phyloP scores from a whole-genome alignment of 2,797 vertebrate species.

The Myripristis jacobus region DNA sequence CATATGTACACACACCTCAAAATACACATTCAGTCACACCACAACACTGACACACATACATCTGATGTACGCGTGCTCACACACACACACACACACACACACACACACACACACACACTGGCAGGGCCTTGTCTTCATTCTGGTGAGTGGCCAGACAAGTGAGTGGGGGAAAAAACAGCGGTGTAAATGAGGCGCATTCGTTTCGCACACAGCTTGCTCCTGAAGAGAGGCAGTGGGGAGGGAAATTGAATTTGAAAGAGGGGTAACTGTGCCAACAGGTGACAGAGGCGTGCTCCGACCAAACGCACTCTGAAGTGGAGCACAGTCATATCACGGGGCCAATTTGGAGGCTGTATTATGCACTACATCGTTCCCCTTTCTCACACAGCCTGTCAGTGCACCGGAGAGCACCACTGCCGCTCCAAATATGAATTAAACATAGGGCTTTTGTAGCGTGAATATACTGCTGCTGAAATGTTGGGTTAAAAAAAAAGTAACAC shows the following conservation, averaged over 20 bases:
- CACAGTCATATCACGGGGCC: constrained; percentile 78
- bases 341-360: constrained; percentile 80
- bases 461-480: constrained; percentile 72
- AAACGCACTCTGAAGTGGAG: constrained; percentile 78
- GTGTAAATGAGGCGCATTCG: constrained; percentile 77
- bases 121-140: constrained; percentile 57
- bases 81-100: constrained; percentile 34
- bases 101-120: constrained; percentile 29
- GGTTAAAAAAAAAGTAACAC: constrained; percentile 42
- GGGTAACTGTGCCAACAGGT: constrained; percentile 81
- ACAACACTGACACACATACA: not conserved
- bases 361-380: constrained; percentile 72
- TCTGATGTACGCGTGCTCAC: too few relatives aligned
- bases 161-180: constrained; percentile 16
- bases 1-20: constrained; percentile 21
- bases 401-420: constrained; percentile 66
- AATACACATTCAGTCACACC: constrained; percentile 1
- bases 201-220: constrained; percentile 75
- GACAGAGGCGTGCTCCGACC: constrained; percentile 76
- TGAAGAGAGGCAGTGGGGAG: constrained; percentile 75
- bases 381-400: constrained; percentile 75
- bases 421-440: constrained; percentile 82
- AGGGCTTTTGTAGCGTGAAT: constrained; percentile 73
- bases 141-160: constrained; percentile 62
- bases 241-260: constrained; percentile 81